Evolutionary conservation across 2,797 vertebrate species (phyloP).

Genomic region (Steatocranus sp.): DNA sequence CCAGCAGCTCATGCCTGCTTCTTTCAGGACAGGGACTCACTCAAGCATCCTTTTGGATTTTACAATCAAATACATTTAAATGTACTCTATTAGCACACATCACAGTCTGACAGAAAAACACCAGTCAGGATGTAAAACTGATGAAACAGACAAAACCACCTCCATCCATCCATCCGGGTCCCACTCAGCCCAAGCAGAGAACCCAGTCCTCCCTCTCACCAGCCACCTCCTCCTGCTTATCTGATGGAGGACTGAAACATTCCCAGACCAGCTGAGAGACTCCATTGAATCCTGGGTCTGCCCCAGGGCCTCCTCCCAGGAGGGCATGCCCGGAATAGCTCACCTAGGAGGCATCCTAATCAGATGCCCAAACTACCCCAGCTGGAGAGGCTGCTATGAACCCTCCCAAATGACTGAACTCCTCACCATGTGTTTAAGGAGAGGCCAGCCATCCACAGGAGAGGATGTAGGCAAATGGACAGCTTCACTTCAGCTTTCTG

Average conservation of each 20-base stretch:
- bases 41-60: background rate
- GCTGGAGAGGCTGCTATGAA: background rate
- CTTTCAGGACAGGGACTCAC: background rate
- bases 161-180: background rate
- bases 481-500: background rate
- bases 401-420: background rate
- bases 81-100: background rate
- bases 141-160: background rate
- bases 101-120: background rate
- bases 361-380: background rate
- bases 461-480: background rate
- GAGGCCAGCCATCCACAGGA: background rate
- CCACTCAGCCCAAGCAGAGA: background rate
- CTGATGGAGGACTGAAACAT: background rate
- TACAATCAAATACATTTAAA: background rate
- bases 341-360: background rate
- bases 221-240: background rate
- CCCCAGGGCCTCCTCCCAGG: background rate
- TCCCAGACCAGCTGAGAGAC: background rate
- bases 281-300: background rate
- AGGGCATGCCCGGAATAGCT: rapidly evolving
- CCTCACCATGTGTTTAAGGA: background rate
- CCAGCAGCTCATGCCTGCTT: background rate
- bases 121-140: background rate
- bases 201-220: background rate